phyloP scores from a whole-genome alignment of 2,888 invertebrate genomes.

The Prosopocoilus inquinatus region DNA sequence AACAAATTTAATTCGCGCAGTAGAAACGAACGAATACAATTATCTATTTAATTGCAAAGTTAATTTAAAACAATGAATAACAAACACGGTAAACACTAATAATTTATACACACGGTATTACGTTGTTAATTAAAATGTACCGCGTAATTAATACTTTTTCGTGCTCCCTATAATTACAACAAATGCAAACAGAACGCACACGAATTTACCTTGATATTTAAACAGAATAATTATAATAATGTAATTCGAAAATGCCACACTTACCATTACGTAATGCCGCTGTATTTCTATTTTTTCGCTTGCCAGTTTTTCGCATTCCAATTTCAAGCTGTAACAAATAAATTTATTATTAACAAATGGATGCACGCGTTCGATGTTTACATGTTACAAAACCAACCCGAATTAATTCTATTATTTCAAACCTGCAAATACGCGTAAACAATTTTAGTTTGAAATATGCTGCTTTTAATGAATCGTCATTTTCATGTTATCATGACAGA shows the following conservation, averaged over 20 bases:
- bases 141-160: slow-evolving; percentile 4
- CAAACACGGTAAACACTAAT: background rate
- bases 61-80: slow-evolving; percentile 2
- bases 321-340: slow-evolving; percentile 77
- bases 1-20: background rate
- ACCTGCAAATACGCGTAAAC: too few relatives aligned
- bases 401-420: too few relatives aligned
- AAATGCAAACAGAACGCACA: background rate
- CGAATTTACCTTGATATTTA: background rate
- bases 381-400: too few relatives aligned
- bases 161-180: background rate
- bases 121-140: background rate
- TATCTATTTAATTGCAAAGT: slow-evolving; percentile 3
- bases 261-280: slow-evolving; percentile 98
- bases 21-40: slow-evolving; percentile 1
- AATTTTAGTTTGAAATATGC: too few relatives aligned
- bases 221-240: background rate
- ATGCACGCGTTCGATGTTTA: too few relatives aligned
- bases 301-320: slow-evolving; percentile 96
- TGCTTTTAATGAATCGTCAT: too few relatives aligned
- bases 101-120: background rate
- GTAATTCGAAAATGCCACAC: slow-evolving; percentile 37
- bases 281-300: slow-evolving; percentile 99
- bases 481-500: too few relatives aligned
- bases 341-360: background rate